These are phyloP conservation scores for Euzetes globulus DNA, from an alignment of 2,888 invertebrate genomes.

Conservation along the genomic window DNA sequence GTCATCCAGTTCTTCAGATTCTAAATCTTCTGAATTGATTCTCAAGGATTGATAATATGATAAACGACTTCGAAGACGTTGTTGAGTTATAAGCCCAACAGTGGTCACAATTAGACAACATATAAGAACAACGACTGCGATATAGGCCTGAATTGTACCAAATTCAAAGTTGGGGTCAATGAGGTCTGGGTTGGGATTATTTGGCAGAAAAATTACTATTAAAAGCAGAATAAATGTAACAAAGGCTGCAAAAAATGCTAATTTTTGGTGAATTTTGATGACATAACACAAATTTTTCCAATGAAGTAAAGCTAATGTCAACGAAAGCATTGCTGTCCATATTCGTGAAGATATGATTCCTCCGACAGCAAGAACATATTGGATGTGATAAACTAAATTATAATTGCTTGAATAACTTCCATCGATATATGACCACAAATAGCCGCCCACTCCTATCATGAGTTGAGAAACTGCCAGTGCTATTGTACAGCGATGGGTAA, in stretches of 20 bases:
- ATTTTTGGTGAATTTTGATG: slow-evolving; percentile 61
- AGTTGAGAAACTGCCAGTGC: slow-evolving; percentile 40
- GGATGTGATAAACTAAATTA: slow-evolving; percentile 22
- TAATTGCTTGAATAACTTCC: neutral
- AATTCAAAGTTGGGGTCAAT: slow-evolving; percentile 69
- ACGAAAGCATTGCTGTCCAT: slow-evolving; percentile 45
- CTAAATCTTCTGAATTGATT: neutral
- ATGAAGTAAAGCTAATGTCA: slow-evolving; percentile 49
- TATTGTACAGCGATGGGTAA: slow-evolving; percentile 40
- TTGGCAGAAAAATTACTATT: slow-evolving; percentile 10
- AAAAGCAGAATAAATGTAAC: neutral
- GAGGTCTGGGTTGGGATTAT: neutral
- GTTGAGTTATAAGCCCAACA: slow-evolving; percentile 38
- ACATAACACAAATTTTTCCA: slow-evolving; percentile 76
- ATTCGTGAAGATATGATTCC: slow-evolving; percentile 46
- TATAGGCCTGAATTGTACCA: slow-evolving; percentile 66
- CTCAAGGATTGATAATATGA: neutral
- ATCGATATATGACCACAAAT: slow-evolving; percentile 37
- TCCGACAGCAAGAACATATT: slow-evolving; percentile 38
- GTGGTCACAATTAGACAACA: slow-evolving; percentile 36
- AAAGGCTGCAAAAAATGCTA: neutral
- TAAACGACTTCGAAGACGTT: slow-evolving; percentile 28
- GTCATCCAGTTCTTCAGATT: neutral
- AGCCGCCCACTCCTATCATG: slow-evolving; percentile 38
- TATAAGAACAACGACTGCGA: slow-evolving; percentile 34